Evolutionary conservation across 2,888 invertebrate genomes (phyloP).

Genomic region (Platypus cylindrus): DNA sequence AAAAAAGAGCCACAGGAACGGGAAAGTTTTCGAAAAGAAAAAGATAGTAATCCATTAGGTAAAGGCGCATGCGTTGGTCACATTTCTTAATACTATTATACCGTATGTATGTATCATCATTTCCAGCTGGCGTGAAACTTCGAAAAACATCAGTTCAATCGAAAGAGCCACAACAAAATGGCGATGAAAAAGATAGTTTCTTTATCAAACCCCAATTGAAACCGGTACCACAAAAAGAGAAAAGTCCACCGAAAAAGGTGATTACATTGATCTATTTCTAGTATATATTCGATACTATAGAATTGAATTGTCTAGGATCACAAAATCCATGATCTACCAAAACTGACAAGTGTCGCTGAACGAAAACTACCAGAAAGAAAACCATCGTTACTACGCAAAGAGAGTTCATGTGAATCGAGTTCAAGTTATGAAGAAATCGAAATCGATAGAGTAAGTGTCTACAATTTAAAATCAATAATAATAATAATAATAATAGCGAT

Average conservation of each 20-base stretch:
- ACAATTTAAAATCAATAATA: too few species aligned
- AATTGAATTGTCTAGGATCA: conserved; percentile 16
- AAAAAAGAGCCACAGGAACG: conserved; percentile 27
- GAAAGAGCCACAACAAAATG: conserved; percentile 30
- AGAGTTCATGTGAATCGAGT: too few species aligned
- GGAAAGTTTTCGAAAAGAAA: conserved; percentile 23
- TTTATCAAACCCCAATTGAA: conserved; percentile 31
- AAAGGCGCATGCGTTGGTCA: conserved; percentile 11
- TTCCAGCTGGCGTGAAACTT: conserved; percentile 25
- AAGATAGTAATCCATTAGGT: conserved; percentile 27
- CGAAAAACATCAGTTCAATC: conserved; percentile 25
- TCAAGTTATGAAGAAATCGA: conserved; percentile 24
- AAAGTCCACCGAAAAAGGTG: conserved; percentile 29
- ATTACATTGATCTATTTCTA: too few species aligned
- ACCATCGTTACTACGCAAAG: conserved; percentile 18
- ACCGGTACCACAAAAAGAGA: conserved; percentile 30
- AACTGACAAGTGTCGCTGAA: conserved; percentile 31
- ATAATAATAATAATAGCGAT: too few species aligned
- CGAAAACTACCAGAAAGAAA: conserved; percentile 24
- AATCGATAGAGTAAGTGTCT: conserved; percentile 23
- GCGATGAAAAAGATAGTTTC: conserved; percentile 27
- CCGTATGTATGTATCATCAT: conserved; percentile 1
- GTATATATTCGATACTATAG: background rate
- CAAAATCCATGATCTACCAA: conserved; percentile 22
- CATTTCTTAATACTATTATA: background rate